Base-by-base conservation (phyloP, 2,888 invertebrate genomes). In the Heteropelma amictum region DNA sequence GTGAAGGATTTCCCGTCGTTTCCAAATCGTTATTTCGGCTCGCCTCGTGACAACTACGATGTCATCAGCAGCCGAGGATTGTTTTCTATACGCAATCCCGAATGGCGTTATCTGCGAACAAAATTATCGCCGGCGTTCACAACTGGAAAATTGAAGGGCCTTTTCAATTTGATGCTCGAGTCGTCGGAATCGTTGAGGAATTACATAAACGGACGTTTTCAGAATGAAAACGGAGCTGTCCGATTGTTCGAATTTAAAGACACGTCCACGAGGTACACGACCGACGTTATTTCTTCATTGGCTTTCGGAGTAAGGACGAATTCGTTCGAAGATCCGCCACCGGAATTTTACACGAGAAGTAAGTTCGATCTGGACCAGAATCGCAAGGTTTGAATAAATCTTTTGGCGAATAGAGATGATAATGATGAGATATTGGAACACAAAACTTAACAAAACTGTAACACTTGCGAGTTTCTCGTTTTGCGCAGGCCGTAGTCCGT, bases 91-190 rank as follows among this genome's bases (percentile, higher is more conserved):
- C 84, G 87, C 60, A 90, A 90, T 72, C 89, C 90, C 0, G 86
- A 89, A 23, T 92, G 92, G 92, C 90, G 88, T 79, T 81, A 82
- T 33, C 80, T 90, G 14, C 84, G 92, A 35, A 79, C 85, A 0
- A 91, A 91, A 80, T 70, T 92, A 51, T 89, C 91, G 0, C 91
- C 92, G 0, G 89, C 90, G 0, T 92, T 92, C 80, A 90, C 91
- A 0, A 90, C 90, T 0, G 91, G 91, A 19, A 92, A 92, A 82
- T 83, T 92, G 30, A 92, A 91, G 80, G 86, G 80, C 45, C 89
- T 92, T 86, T 90, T 90, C 58, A 79, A 84, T 1, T 82, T 91
- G 4, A 89, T 91, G 80, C 79, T 84, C 3, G 87, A 89, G 61
- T 89, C 88, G 17, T 84, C 88, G 0, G 76, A 82, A 6, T 77